Base-by-base conservation (phyloP, 2,797 vertebrate genomes). In the Limnodromus scolopaceus region DNA sequence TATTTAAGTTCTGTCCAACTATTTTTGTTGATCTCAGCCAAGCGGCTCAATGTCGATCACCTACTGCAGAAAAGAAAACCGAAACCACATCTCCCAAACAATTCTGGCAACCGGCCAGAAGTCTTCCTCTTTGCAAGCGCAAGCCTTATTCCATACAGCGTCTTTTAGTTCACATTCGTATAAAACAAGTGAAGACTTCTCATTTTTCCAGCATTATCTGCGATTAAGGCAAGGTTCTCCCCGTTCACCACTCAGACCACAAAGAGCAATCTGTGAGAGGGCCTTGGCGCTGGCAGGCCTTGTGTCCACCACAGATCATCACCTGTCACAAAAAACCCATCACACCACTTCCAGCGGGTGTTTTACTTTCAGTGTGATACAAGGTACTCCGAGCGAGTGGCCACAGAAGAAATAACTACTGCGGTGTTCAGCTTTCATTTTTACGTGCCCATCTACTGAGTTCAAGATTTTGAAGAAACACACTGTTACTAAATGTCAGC, bases 61-160 rank as follows among this genome's bases (percentile, higher is more conserved):
- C 53, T 75, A 36, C 48, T 53, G 51, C 68, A 92, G 57, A 85
- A 89, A 94, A 78, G 38, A 58, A 94, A 96, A 92, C 69, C 45
- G 72, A 96, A 96, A 94, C 77, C 10, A 20, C 25, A 34, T n/a
- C 43, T 87, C 74, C 36, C 19, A 30, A 16, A 13, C 41, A 32
- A 14, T 39, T 34, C 66, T 89, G 93, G 88, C 74, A 63, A 22
- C 46, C 6, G 48, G 39, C 60, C 88, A 77, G 15, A 34, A 32
- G 14, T 4, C 25, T 49, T 38, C 27, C 39, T 68, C 53, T 66
- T 41, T 27, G 48, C 43, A 45, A 77, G 48, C 8, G 1, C 19
- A 30, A 25, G 38, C 6, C 54, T 77, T 45, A 25, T 30, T 48
- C 57, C 28, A 48, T 32, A 32, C 16, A 22, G 16, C 2, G 0